phyloP scores from a whole-genome alignment of 30 jellyfish, hydroid and myxozoan species.

The Hydractinia echinata region DNA sequence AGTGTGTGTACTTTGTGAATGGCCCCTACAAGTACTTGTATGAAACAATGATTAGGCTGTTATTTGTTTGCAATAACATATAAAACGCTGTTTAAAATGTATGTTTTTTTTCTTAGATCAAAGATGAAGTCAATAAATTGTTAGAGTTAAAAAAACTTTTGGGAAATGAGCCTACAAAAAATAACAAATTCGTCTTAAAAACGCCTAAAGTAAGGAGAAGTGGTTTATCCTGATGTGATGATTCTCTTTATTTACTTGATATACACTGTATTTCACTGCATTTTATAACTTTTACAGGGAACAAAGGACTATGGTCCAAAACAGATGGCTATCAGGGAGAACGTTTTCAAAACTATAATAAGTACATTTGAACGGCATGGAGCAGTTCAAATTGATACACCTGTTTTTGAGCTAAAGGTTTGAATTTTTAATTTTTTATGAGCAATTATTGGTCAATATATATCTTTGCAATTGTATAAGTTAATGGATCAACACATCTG shows the following conservation, averaged over 20 bases:
- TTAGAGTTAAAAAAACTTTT: slow-evolving; percentile 55
- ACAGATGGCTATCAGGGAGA: slow-evolving; percentile 89
- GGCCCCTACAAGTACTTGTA: too few relatives aligned
- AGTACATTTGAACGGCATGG: slow-evolving; percentile 91
- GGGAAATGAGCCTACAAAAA: slow-evolving; percentile 73
- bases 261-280: neutral
- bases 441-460: neutral
- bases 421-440: neutral
- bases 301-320: slow-evolving; percentile 94
- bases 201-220: slow-evolving; percentile 76
- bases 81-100: neutral
- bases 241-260: neutral
- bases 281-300: slow-evolving; percentile 56
- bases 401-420: slow-evolving; percentile 97
- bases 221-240: neutral
- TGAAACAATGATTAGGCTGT: neutral
- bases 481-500: neutral
- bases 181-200: slow-evolving; percentile 88
- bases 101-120: slow-evolving; percentile 39
- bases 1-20: too few relatives aligned
- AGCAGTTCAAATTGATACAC: slow-evolving; percentile 98
- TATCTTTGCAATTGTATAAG: neutral
- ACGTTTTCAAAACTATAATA: slow-evolving; percentile 64
- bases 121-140: slow-evolving; percentile 78
- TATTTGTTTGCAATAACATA: neutral